Evolutionary conservation across 2,113 vertebrate species (phyloP), one percentile per base, ranked within the genome.

Genomic region (Bubo blakistoni): DNA sequence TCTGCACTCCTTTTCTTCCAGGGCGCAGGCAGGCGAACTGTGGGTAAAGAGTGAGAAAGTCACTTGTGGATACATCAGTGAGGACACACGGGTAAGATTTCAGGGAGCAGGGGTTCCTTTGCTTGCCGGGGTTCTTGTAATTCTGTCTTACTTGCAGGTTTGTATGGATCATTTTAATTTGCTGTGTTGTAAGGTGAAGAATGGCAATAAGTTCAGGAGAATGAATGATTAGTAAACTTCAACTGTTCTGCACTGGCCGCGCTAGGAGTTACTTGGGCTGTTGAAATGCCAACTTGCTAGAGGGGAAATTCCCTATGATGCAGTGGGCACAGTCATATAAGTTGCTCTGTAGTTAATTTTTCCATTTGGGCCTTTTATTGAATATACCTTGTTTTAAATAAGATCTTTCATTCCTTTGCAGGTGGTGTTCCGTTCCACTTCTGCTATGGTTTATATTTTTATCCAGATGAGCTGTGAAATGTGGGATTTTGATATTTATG

Each of bases 381-480:
- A 29, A 26, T 18, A 30, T 25, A 4, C 22, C n/a, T 58, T 62
- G 22, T 61, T 93, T 78, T 26, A 61, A 76, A 26, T 29, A 11
- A 61, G 86, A 2, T 55, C 32, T 95, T 62, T 93, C 44, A n/a
- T 66, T 96, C 70, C 88, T 69, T 93, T 97, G 54, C 96, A 99
- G 99, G 99, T 99, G 95, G 99, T 99, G 44, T 99, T 99, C 94
- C 98, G 99, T 67, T 99, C 99, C 66, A 99, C 99, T 10, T 99
- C 99, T 16, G 99, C 99, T 32, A 99, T 99, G 99, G 99, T 99
- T 59, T 99, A 99, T 97, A 99, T 99, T 97, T 99, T 99, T 80
- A 99, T 99, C 97, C 99, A 99, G 98, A 99, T 99, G 99, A 99
- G 99, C 97, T 99, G 99, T 97, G 99, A 99, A 98, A 99, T 99